Conservation (phyloP, 2,113 vertebrate genomes). For the Halichoeres trimaculatus region DNA sequence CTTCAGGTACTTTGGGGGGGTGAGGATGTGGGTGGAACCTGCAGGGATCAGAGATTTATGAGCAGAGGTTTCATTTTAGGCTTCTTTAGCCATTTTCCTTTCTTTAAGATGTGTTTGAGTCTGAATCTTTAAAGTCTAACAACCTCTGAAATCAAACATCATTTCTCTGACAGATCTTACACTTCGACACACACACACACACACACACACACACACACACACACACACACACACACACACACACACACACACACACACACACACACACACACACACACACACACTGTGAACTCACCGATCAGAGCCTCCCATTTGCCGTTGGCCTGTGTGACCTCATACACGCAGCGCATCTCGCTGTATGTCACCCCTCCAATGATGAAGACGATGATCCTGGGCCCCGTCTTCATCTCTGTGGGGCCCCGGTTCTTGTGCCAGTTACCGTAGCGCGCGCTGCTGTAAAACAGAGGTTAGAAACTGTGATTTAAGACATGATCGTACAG, state of each 20-base stretch:
- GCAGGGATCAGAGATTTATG: constrained; percentile 82
- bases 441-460: constrained; percentile 88
- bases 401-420: constrained; percentile 93
- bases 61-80: too few species aligned
- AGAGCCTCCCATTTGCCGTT: constrained; percentile 98
- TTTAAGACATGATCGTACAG: too few species aligned
- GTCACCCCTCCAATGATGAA: constrained; percentile 95
- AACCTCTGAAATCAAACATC: too few species aligned
- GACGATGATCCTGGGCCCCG: constrained; percentile 93
- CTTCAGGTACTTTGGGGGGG: constrained; percentile 95
- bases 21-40: constrained; percentile 97
- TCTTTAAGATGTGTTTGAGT: too few species aligned
- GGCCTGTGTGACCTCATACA: constrained; percentile 97
- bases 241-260: too few species aligned
- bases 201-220: too few species aligned
- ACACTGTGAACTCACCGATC: constrained; percentile 90
- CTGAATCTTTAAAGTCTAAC: too few species aligned
- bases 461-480: neutral
- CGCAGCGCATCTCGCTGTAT: constrained; percentile 97
- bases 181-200: too few species aligned
- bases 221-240: too few species aligned
- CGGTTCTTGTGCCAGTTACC: constrained; percentile 99
- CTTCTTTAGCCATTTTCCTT: too few species aligned
- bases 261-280: too few species aligned
- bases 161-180: too few species aligned